Conservation (phyloP, 53 echinoderm and acorn worm species). For the Paelopatides confundens region DNA sequence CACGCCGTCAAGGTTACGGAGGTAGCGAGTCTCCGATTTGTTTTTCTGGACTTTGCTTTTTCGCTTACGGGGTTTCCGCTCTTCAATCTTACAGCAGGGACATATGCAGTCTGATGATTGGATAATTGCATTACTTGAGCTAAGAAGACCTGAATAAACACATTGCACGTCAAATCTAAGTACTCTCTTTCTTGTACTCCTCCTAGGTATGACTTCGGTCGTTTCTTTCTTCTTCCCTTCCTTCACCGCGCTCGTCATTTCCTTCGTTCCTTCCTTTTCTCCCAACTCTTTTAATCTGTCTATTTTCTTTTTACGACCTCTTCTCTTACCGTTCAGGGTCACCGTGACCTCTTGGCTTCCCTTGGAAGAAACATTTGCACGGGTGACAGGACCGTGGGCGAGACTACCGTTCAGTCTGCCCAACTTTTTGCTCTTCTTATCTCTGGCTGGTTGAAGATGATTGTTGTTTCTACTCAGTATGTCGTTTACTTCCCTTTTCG, state of each 20-base stretch:
- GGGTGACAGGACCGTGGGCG: slow-evolving; percentile 8
- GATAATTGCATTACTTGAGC: slow-evolving; percentile 35
- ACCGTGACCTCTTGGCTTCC: not conserved
- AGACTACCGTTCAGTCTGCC: not conserved
- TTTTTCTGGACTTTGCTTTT: not conserved
- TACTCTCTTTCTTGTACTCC: slow-evolving; percentile 42
- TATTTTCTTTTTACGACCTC: slow-evolving; percentile 60
- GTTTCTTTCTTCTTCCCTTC: slow-evolving; percentile 15
- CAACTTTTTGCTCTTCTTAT: slow-evolving; percentile 1
- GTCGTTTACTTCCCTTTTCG: slow-evolving; percentile 5
- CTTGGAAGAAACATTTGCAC: slow-evolving; percentile 13
- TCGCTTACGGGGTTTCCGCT: slow-evolving; percentile 20
- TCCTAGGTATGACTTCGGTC: slow-evolving; percentile 7
- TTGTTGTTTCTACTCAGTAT: slow-evolving; percentile 42
- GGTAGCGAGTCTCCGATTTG: not conserved
- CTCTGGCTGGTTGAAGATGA: slow-evolving; percentile 15
- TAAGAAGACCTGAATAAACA: slow-evolving; percentile 33
- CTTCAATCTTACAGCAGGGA: slow-evolving; percentile 27
- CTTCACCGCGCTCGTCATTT: not conserved
- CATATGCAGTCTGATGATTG: slow-evolving; percentile 37
- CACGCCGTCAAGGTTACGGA: not conserved
- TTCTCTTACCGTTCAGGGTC: slow-evolving; percentile 51
- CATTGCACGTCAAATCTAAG: slow-evolving; percentile 41
- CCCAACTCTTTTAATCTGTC: slow-evolving; percentile 34
- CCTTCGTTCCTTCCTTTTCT: not conserved